Percentiles rank a stretch among this genome's conserved stretches.
phyloP scores from a whole-genome alignment of 2,888 invertebrate genomes.

The Drosophila nr. perissopoda region DNA sequence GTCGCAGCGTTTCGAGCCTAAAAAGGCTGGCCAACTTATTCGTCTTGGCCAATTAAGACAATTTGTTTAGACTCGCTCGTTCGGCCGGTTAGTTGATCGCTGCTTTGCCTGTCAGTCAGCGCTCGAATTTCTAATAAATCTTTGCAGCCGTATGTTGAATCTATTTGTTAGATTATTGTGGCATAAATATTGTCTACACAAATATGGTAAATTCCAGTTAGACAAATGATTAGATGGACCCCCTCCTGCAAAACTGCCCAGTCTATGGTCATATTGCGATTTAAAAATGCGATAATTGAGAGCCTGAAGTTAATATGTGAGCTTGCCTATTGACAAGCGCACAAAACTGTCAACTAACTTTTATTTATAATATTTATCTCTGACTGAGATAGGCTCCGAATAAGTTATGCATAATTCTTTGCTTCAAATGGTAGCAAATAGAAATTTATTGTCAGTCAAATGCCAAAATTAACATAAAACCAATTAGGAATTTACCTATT shows the following conservation, averaged over 20 bases:
- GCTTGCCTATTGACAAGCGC: slow-evolving; percentile 3
- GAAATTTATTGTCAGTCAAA: slow-evolving; percentile 11
- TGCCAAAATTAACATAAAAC: neutral
- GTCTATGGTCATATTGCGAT: slow-evolving; percentile 40
- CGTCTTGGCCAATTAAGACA: slow-evolving; percentile 71
- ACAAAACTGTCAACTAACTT: slow-evolving; percentile 14
- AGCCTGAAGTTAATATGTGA: slow-evolving; percentile 27
- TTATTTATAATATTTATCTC: slow-evolving; percentile 24
- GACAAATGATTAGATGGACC: slow-evolving; percentile 53
- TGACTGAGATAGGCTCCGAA: slow-evolving; percentile 8
- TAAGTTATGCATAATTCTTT: slow-evolving; percentile 20
- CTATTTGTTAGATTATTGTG: slow-evolving; percentile 47
- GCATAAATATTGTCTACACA: slow-evolving; percentile 56
- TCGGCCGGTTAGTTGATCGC: slow-evolving; percentile 19
- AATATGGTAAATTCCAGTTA: slow-evolving; percentile 61
- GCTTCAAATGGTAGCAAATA: slow-evolving; percentile 22
- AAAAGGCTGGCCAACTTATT: slow-evolving; percentile 56
- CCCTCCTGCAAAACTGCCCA: neutral
- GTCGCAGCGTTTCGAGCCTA: slow-evolving; percentile 35
- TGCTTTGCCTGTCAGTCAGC: slow-evolving; percentile 45
- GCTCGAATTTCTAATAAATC: slow-evolving; percentile 61
- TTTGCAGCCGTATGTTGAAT: slow-evolving; percentile 31
- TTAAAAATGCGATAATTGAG: slow-evolving; percentile 50
- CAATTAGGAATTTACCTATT: slow-evolving; percentile 1
- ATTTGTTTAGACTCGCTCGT: slow-evolving; percentile 53